Conservation (phyloP, 2,797 vertebrate genomes). For the Falco concolor region DNA sequence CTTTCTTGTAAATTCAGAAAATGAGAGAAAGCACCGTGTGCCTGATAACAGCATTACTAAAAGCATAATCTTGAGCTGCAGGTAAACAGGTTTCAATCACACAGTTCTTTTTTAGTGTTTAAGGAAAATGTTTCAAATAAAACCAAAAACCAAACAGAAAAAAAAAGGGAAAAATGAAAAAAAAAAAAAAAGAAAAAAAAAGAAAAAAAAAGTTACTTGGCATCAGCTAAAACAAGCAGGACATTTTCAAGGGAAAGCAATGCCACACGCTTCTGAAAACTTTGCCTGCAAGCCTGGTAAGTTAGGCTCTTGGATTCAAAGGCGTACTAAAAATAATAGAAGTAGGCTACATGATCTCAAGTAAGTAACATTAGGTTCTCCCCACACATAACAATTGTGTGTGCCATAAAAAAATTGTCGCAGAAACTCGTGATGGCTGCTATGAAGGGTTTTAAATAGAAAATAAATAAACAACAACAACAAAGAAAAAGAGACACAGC, state of each 20-base stretch:
- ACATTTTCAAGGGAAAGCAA: not conserved
- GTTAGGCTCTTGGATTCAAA: not conserved
- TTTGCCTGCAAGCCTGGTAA: not conserved
- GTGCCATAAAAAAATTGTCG: not conserved
- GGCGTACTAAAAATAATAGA: not conserved
- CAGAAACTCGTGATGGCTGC: not conserved
- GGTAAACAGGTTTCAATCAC: not conserved
- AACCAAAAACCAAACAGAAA: not conserved
- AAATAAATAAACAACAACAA: not conserved
- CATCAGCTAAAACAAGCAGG: not conserved
- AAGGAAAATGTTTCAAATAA: not conserved
- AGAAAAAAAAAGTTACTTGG: not conserved
- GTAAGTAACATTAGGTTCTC: not conserved
- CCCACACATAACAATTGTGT: not conserved
- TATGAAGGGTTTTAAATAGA: not conserved
- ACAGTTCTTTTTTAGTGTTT: not conserved
- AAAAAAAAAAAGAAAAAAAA: too few species aligned
- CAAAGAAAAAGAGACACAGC: not conserved
- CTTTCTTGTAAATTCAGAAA: not conserved
- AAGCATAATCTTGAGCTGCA: not conserved
- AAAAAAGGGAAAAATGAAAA: too few species aligned
- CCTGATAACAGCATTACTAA: not conserved
- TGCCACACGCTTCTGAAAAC: not conserved
- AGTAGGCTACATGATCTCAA: not conserved
- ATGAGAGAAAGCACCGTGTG: accelerated